Percentiles rank a stretch among this genome's conserved stretches.
Evolutionary conservation across 2,113 vertebrate genomes (phyloP).

Genomic region (Hipposideros armiger): DNA sequence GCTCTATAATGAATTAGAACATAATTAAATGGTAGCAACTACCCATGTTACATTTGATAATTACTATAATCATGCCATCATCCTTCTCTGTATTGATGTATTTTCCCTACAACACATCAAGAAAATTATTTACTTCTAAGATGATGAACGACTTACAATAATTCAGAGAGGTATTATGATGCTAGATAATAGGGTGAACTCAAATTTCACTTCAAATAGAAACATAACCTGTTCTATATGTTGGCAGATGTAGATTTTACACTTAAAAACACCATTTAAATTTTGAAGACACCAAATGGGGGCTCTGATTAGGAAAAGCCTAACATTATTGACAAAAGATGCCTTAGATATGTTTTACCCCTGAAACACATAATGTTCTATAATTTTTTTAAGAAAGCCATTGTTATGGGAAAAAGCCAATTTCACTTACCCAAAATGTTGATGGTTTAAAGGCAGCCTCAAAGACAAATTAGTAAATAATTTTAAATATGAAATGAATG

Average conservation of each 20-base stretch:
- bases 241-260: slow-evolving; percentile 1
- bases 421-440: neutral
- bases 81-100: slow-evolving; percentile 37
- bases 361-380: neutral
- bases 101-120: slow-evolving; percentile 65
- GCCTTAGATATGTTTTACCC: neutral
- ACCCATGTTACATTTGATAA: neutral
- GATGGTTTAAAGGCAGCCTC: neutral
- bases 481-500: slow-evolving; percentile 7
- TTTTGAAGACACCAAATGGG: neutral
- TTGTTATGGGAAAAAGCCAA: neutral
- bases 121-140: slow-evolving; percentile 67
- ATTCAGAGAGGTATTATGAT: slow-evolving; percentile 14
- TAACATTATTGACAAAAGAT: neutral
- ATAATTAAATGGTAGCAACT: slow-evolving; percentile 59
- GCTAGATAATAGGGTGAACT: slow-evolving; percentile 55
- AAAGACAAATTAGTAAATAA: slow-evolving; percentile 37
- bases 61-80: slow-evolving; percentile 63
- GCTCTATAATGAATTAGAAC: slow-evolving; percentile 49
- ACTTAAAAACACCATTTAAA: slow-evolving; percentile 44
- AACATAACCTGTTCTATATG: neutral
- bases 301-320: neutral
- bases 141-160: slow-evolving; percentile 53
- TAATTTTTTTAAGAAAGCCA: neutral
- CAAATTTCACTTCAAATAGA: slow-evolving; percentile 34